A percentile compares a stretch with the other conserved stretches of the same genome.
Conservation (phyloP, 2,113 vertebrate genomes). For the Emydocephalus ijimae region DNA sequence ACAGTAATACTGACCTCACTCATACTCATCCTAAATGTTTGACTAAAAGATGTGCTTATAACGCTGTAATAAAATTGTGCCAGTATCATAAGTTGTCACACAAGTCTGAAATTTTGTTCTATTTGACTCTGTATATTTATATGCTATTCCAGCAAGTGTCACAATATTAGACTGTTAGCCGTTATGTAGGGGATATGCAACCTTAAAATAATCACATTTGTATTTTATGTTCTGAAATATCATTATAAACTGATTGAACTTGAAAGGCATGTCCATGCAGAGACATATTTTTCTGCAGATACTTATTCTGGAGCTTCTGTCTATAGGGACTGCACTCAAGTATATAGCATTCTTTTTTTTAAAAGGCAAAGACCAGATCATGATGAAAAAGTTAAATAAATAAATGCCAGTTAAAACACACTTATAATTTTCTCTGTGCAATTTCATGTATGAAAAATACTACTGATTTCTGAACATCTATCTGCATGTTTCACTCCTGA, state of each 20-base stretch:
- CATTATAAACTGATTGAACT: slow-evolving; percentile 13
- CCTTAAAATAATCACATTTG: slow-evolving; percentile 16
- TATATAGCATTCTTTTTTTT: slow-evolving; percentile 48
- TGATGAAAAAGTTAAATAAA: slow-evolving; percentile 76
- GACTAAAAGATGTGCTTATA: slow-evolving; percentile 1
- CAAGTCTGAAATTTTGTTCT: neutral
- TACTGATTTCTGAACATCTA: slow-evolving; percentile 57
- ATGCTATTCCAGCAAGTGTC: neutral
- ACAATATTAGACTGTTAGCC: slow-evolving; percentile 19
- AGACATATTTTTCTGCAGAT: slow-evolving; percentile 30
- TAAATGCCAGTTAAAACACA: slow-evolving; percentile 71
- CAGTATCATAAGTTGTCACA: neutral
- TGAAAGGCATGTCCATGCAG: slow-evolving; percentile 41
- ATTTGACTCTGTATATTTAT: neutral
- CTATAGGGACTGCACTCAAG: slow-evolving; percentile 69
- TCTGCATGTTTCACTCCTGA: slow-evolving; percentile 48
- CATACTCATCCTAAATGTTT: neutral
- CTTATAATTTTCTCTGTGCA: slow-evolving; percentile 67
- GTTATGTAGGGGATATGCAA: neutral
- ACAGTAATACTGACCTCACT: slow-evolving; percentile 14
- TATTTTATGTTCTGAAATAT: slow-evolving; percentile 35
- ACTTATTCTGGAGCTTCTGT: slow-evolving; percentile 66
- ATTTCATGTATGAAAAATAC: slow-evolving; percentile 68
- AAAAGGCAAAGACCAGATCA: slow-evolving; percentile 59
- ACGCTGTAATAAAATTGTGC: slow-evolving; percentile 13